Base-by-base conservation (phyloP, 2,113 vertebrate species). In the Crotophaga sulcirostris region DNA sequence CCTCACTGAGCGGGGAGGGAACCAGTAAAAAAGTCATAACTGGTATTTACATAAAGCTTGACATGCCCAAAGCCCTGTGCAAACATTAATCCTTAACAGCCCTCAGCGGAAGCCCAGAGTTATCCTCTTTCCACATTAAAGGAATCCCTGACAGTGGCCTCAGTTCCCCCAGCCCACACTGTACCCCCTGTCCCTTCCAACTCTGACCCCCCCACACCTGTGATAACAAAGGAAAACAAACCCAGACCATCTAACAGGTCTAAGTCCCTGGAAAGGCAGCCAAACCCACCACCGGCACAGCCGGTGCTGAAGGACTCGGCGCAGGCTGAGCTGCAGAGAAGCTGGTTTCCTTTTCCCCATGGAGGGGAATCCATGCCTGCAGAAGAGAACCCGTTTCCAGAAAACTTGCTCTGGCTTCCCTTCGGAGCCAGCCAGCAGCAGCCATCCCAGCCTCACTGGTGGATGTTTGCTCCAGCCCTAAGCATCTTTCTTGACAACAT, bases 31-130 rank as follows among this genome's bases (percentile, higher is more conserved):
- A 69, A 92, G 89, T 40, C 76, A 11, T 59, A 86, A 80, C 63
- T 9, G 47, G 3, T 77, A 70, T 95, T 96, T 93, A 94, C 83
- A 92, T 67, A 78, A 34, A 63, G 93, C 76, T 13, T 70, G 86
- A 86, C 73, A 70, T 45, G 34, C 69, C 25, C 83, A 69, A 73
- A 95, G 94, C 93, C 66, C 76, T 84, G 86, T 36, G 91, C 91
- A 94, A 96, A 97, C 86, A 84, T 13, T 59, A 86, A 84, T 87
- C 89, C 90, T 33, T 49, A 51, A 33, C 67, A 86, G 86, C 86
- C 64, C 80, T 55, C 58, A 2, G 44, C 72, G 92, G 90, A 56
- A 90, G 92, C 88, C 34, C 94, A 44, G 83, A 56, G 28, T 28
- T 52, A 76, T 62, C 90, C 89, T 84, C 68, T 58, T 20, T 9